Percentiles rank a stretch among this genome's conserved stretches.
phyloP scores from a whole-genome alignment of 2,797 vertebrate species.

The Zalophus californianus region DNA sequence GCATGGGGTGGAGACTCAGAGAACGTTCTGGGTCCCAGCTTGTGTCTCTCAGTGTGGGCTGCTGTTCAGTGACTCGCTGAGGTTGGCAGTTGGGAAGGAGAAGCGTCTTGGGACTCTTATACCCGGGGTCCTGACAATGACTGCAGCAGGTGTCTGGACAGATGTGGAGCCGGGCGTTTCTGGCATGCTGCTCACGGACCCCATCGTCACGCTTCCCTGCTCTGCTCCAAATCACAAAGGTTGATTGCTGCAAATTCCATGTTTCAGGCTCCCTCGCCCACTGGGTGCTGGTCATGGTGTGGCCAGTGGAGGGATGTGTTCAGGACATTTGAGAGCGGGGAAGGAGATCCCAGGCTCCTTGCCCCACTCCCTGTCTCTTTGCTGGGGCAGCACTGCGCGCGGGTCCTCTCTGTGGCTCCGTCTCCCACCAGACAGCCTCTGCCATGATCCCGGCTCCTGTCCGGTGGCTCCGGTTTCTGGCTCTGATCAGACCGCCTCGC shows the following conservation, averaged over 20 bases:
- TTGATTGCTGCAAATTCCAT: not conserved
- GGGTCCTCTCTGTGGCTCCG: rapidly evolving
- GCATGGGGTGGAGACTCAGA: rapidly evolving
- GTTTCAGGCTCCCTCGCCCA: not conserved
- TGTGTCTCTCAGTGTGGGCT: rapidly evolving
- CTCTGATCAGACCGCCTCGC: rapidly evolving
- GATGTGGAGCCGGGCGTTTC: too few species aligned
- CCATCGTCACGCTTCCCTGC: not conserved
- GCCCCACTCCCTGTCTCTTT: rapidly evolving
- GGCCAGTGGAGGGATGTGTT: too few species aligned
- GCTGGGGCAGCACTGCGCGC: rapidly evolving
- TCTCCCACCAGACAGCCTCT: too few species aligned
- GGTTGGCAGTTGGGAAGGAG: too few species aligned
- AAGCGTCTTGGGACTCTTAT: too few species aligned
- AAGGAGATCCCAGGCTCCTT: not conserved
- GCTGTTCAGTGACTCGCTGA: not conserved
- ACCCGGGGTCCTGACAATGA: rapidly evolving
- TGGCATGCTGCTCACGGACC: rapidly evolving
- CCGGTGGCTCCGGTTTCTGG: rapidly evolving
- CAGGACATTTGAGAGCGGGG: not conserved
- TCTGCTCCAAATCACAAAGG: not conserved
- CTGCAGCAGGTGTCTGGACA: too few species aligned
- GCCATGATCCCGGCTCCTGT: not conserved
- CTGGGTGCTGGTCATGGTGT: not conserved
- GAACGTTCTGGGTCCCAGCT: not conserved